Conservation (phyloP, 2,797 vertebrate genomes). For the Alfaro cultratus region DNA sequence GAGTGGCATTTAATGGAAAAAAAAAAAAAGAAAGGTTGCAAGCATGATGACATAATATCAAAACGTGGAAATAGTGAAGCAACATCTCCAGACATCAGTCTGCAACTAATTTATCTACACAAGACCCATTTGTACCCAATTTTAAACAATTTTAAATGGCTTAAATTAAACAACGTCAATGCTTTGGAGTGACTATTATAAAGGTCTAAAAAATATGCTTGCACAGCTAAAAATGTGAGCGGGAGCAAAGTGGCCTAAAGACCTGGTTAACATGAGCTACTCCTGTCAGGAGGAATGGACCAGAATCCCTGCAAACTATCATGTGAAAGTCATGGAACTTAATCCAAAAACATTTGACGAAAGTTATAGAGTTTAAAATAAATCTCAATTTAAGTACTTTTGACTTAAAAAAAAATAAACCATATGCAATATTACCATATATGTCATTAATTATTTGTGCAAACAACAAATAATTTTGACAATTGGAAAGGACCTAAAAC, state of each 20-base stretch:
- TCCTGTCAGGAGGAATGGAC: not conserved
- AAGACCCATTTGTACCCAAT: no score
- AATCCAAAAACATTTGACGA: not conserved
- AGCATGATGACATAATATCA: no score
- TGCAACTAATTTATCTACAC: not conserved
- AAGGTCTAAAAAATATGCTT: not conserved
- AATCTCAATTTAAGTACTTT: not conserved
- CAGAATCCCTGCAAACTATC: not conserved
- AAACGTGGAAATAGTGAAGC: not conserved
- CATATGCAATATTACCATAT: not conserved
- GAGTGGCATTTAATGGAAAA: not conserved
- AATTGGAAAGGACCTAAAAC: not conserved
- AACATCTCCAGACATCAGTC: not conserved
- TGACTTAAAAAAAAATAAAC: not conserved
- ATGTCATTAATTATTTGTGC: not conserved
- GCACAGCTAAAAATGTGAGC: not conserved
- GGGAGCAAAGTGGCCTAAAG: not conserved
- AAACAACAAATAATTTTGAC: not conserved
- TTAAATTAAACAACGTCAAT: no score
- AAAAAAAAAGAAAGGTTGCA: not conserved
- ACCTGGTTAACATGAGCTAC: not conserved
- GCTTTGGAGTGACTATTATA: no score
- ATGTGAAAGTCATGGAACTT: no score
- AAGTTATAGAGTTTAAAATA: not conserved
- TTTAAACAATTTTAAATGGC: no score